Evolutionary conservation across 2,888 invertebrate genomes (phyloP), one percentile per base, ranked within the genome.

Genomic region (Enchytraeus crypticus): DNA sequence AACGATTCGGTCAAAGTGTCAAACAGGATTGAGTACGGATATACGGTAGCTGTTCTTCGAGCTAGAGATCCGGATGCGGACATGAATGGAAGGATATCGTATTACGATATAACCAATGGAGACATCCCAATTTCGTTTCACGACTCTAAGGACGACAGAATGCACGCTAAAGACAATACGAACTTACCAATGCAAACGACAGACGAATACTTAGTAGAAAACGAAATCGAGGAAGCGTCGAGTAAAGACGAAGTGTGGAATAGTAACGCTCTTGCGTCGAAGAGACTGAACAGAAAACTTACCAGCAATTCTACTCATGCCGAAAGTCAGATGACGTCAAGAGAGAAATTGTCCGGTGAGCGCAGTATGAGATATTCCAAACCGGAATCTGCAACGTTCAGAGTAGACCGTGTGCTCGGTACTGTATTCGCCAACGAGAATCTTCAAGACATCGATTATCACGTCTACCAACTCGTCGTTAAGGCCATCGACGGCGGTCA

Each of bases 1-100:
- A 65, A 66, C 47, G 53, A 63, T 58, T 61, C 64, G 14, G 34
- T 66, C 26, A 21, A 60, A 21, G 45, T 66, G 21, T 59, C 64
- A 45, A 63, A 58, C 55, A 53, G 43, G 38, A 57, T 29, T 53
- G 56, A 33, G 27, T 46, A n/a, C 49, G 63, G 54, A 4, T 38
- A 32, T 21, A 38, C 34, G 33, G 33, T 54, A 18, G 54, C 38
- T 2, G 34, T 38, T n/a, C 21, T 54, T 18, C 18, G 32, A 0
- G 54, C 54, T 23, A 23, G 54, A 1, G 54, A 54, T 38, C 23
- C 43, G 1, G 54, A 54, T n/a, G 26, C 38, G 2, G 54, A 54
- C 34, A 54, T 34, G 18, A 54, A 54, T 26, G 54, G 34, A 5
- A 34, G 27, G 54, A 23, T 54, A 5, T 27, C 26, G 23, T 54